Conservation (phyloP, 2,113 vertebrate genomes). For the Pholis gunnellus region DNA sequence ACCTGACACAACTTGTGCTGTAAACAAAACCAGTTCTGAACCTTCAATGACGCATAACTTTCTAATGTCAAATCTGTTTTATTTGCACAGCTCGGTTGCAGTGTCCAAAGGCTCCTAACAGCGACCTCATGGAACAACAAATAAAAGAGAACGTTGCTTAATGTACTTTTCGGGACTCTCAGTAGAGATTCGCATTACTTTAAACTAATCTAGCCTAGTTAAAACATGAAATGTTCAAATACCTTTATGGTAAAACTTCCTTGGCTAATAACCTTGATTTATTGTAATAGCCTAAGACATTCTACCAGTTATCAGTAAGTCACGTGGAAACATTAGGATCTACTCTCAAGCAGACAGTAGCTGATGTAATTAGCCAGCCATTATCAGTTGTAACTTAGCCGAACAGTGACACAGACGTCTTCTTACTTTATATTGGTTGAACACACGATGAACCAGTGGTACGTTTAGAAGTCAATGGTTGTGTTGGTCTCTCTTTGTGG, state of each 20-base stretch:
- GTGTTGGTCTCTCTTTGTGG: neutral
- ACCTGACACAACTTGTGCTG: neutral
- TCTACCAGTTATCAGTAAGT: slow-evolving; percentile 10
- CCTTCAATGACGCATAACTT: neutral
- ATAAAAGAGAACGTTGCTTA: neutral
- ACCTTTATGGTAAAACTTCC: slow-evolving; percentile 2
- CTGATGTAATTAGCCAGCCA: neutral
- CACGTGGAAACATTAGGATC: slow-evolving; percentile 5
- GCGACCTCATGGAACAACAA: neutral
- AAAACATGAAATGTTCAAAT: neutral
- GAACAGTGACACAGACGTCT: neutral
- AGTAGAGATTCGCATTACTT: slow-evolving; percentile 6
- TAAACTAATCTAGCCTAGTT: neutral
- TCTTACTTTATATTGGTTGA: neutral
- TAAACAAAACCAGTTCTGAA: neutral
- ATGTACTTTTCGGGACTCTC: slow-evolving; percentile 1
- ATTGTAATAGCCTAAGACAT: slow-evolving; percentile 14
- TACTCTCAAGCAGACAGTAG: neutral
- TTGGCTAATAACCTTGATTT: slow-evolving; percentile 2
- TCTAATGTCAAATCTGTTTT: neutral
- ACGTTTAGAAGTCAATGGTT: slow-evolving; percentile 7
- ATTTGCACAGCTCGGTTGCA: slow-evolving; percentile 8
- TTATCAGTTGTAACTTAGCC: neutral
- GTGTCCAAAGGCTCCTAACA: neutral
- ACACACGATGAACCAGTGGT: neutral